Percentiles rank a stretch among this genome's conserved stretches.
These are phyloP conservation scores for Abscondita cerata DNA, from an alignment of 2,888 invertebrate species.

Conservation along the genomic window DNA sequence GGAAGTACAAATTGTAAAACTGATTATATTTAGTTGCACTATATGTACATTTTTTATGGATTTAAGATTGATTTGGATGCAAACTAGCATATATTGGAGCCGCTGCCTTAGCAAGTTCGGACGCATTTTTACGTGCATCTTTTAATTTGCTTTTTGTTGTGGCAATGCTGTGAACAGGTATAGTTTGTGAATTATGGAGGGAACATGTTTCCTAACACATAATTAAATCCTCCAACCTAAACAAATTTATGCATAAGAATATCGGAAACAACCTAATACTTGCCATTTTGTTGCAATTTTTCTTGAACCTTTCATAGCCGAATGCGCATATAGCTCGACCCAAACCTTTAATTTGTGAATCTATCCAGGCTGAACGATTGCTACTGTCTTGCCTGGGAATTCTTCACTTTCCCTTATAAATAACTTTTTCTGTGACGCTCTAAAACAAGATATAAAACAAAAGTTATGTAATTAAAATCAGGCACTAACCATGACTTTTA, in stretches of 20 bases:
- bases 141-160: conserved; percentile 67
- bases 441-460: conserved; percentile 50
- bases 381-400: conserved; percentile 75
- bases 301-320: conserved; percentile 87
- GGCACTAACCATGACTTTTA: conserved; percentile 84
- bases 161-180: conserved; percentile 41
- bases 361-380: conserved; percentile 86
- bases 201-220: conserved; percentile 79
- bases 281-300: conserved; percentile 83
- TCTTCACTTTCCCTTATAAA: conserved; percentile 77
- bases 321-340: conserved; percentile 88
- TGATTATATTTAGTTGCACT: too few species aligned
- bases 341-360: conserved; percentile 88
- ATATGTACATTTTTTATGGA: too few species aligned
- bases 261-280: too few species aligned
- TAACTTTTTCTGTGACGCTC: conserved; percentile 90
- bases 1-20: too few species aligned
- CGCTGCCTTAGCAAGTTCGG: conserved; percentile 76
- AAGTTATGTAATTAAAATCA: conserved; percentile 15
- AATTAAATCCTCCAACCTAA: conserved; percentile 80
- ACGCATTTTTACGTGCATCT: conserved; percentile 81
- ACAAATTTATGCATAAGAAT: too few species aligned
- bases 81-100: conserved; percentile 57
- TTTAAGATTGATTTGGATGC: conserved; percentile 54
- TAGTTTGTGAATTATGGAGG: conserved; percentile 58